Base-by-base conservation (phyloP, 1,140 invertebrate genomes). In the Drosophila gunungcola region DNA sequence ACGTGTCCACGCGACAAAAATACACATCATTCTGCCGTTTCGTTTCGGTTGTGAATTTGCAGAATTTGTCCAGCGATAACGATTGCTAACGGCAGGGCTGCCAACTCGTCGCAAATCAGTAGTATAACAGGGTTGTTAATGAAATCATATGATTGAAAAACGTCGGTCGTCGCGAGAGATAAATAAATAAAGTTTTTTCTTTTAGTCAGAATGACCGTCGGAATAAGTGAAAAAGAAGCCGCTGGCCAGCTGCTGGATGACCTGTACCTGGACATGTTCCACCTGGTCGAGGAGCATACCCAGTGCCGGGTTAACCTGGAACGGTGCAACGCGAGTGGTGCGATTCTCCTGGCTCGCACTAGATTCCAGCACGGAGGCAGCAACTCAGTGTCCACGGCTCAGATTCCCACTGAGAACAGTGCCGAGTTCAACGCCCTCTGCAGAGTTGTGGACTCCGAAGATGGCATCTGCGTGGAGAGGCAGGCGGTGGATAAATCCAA, bases 331-430 rank as follows among this genome's bases (percentile, higher is more conserved):
- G 77, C 89, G 11, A 77, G 65, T 52, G 92, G 92, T 3, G 54
- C 86, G 5, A 82, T 92, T 45, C 68, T 90, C 4, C 29, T 92
- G 32, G 92, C 92, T 1, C 78, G 92, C 25, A 88, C 92, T 0
- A 67, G 90, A 13, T 92, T 92, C 34, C 85, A 83, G 51, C 80
- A 92, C 67, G 90, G 91, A 10, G 77, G 86, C 11, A 65, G 62
- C 39, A 65, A 72, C 5, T 67, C 86, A 0, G 70, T 92, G 6
- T 82, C 86, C 25, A 61, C 60, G 4, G 81, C 86, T 2, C 92
- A 92, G 60, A 83, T 92, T 12, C 92, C 92, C 21, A 91, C 92
- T 0, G 89, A 92, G 62, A 81, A 91, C 27, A 89, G 91, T 58
- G 62, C 78, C 29, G 86, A 92, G 29, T 92, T 90, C 51, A 86